These are phyloP conservation scores for Chouioia cunea DNA, from an alignment of 2,888 invertebrate genomes.

Conservation along the genomic window DNA sequence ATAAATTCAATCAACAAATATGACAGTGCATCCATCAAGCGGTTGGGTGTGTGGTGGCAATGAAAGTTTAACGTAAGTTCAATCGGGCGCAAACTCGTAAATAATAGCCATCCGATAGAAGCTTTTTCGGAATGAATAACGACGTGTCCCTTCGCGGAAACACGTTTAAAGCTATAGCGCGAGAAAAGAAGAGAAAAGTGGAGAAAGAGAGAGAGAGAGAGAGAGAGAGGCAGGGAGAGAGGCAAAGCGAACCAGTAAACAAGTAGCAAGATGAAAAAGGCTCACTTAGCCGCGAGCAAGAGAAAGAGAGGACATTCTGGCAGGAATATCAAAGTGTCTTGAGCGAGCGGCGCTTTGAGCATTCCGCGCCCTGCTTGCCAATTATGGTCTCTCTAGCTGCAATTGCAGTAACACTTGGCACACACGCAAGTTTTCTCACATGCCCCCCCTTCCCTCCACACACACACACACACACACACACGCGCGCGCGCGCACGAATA, in stretches of 20 bases:
- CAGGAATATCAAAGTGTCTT: not conserved
- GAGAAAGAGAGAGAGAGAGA: slow-evolving; percentile 18
- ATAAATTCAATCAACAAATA: not conserved
- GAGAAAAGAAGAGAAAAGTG: slow-evolving; percentile 1
- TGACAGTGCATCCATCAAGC: not conserved
- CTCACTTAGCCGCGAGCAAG: not conserved
- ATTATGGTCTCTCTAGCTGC: not conserved
- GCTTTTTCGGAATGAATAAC: too few species aligned
- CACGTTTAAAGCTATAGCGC: too few species aligned
- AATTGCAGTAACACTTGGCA: not conserved
- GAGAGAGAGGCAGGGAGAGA: slow-evolving; percentile 32
- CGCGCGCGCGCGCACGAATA: not conserved
- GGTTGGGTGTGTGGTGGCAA: slow-evolving; percentile 7
- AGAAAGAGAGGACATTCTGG: slow-evolving; percentile 21
- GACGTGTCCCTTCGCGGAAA: too few species aligned
- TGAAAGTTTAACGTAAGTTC: slow-evolving; percentile 1
- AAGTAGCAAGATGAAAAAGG: not conserved
- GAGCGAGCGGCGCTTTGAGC: too few species aligned
- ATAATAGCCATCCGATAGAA: too few species aligned
- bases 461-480: not conserved
- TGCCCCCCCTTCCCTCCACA: not conserved
- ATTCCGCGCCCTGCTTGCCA: too few species aligned
- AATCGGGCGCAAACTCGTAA: slow-evolving; percentile 6
- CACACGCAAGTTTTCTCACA: not conserved
- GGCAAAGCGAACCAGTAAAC: slow-evolving; percentile 13